Percentiles rank a stretch among this genome's conserved stretches.
phyloP scores from a whole-genome alignment of 2,888 invertebrate species.

The Pristionchus mayeri region DNA sequence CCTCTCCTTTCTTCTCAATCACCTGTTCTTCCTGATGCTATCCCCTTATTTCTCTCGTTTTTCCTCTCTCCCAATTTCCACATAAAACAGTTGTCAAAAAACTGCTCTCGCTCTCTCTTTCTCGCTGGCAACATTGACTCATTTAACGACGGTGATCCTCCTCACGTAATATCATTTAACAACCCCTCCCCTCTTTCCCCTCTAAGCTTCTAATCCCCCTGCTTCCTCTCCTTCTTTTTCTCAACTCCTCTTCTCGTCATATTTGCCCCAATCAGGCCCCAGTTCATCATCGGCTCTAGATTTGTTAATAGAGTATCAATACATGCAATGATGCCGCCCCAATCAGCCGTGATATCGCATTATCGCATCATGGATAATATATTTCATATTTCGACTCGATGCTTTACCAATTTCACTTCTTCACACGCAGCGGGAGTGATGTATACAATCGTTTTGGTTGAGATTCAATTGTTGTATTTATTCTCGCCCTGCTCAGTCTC shows the following conservation, averaged over 20 bases:
- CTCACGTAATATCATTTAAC: background rate
- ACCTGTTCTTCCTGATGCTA: background rate
- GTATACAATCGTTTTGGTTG: conserved; percentile 2
- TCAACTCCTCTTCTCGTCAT: background rate
- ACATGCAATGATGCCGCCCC: background rate
- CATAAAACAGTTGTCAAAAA: background rate
- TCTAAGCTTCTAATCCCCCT: background rate
- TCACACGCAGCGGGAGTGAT: no score
- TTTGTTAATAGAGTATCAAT: conserved; percentile 21
- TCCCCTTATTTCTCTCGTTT: background rate
- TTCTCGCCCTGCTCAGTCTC: background rate
- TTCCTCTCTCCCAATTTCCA: background rate
- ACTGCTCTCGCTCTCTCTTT: background rate
- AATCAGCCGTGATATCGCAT: background rate
- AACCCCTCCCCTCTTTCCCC: no score
- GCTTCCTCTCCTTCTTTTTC: background rate
- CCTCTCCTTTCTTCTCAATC: background rate
- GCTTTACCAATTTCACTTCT: conserved; percentile 16
- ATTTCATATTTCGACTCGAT: no score
- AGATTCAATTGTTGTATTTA: conserved; percentile 42
- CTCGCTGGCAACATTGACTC: conserved; percentile 37
- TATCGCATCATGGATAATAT: no score
- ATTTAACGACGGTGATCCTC: conserved; percentile 21
- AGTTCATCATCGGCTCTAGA: background rate
- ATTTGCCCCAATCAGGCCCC: background rate